Conservation (phyloP, 2,888 invertebrate species). For the Argynnis bischoffii region DNA sequence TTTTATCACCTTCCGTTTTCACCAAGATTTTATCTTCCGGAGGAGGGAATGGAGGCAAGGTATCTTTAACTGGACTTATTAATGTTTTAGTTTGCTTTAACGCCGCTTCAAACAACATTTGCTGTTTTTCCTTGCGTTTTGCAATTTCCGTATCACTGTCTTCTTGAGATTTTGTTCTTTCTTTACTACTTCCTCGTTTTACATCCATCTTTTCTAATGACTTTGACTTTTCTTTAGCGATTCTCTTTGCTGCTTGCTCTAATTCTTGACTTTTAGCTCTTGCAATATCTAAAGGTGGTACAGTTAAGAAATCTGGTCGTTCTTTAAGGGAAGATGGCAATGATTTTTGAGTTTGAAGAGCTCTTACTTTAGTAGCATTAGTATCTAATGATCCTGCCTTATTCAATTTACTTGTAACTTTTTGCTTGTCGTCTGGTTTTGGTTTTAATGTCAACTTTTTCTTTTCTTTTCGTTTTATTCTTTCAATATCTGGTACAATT, state of each 20-base stretch:
- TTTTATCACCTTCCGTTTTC: constrained; percentile 86
- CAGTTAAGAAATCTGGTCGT: constrained; percentile 77
- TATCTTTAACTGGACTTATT: constrained; percentile 88
- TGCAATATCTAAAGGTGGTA: constrained; percentile 80
- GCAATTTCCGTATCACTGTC: constrained; percentile 87
- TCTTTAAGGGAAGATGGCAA: constrained; percentile 80
- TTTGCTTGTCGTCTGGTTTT: constrained; percentile 75
- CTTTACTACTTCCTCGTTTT: constrained; percentile 82
- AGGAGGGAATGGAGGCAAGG: constrained; percentile 86
- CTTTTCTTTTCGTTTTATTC: constrained; percentile 76
- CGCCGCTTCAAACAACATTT: constrained; percentile 88
- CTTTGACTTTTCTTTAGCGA: constrained; percentile 86
- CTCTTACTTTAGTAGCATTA: constrained; percentile 72
- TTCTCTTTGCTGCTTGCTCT: constrained; percentile 75
- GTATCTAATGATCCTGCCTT: constrained; percentile 78
- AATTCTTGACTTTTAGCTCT: constrained; percentile 84
- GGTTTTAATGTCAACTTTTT: constrained; percentile 72
- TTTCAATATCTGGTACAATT: constrained; percentile 77
- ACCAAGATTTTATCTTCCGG: constrained; percentile 89
- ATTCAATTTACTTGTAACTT: constrained; percentile 66
- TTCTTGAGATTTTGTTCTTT: constrained; percentile 87
- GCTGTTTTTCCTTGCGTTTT: constrained; percentile 88
- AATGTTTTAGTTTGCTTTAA: constrained; percentile 89
- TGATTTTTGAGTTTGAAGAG: constrained; percentile 79
- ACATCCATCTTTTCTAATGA: constrained; percentile 86